Evolutionary conservation across 2,888 invertebrate genomes (phyloP).

Genomic region (Microchrysa polita): DNA sequence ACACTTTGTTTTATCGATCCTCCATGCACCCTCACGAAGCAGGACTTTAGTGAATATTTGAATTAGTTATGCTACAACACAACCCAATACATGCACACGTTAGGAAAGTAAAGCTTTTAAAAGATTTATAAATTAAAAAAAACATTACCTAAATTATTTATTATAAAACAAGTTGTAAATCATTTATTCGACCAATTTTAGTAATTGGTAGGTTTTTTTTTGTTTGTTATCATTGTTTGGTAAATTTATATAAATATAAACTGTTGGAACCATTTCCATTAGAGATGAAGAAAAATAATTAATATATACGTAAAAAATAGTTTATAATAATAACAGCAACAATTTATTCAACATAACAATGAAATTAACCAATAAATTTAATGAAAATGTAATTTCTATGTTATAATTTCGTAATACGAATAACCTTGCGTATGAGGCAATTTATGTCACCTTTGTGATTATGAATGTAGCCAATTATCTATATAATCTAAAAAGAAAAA

Average conservation of each 20-base stretch:
- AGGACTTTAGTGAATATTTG: slow-evolving; percentile 66
- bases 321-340: neutral
- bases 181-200: neutral
- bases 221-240: slow-evolving; percentile 28
- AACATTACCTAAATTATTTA: neutral
- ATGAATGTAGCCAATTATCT: neutral
- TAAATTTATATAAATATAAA: slow-evolving; percentile 23
- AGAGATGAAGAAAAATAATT: neutral
- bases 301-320: neutral
- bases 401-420: slow-evolving; percentile 5
- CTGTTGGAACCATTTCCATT: neutral
- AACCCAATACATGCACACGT: slow-evolving; percentile 42
- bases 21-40: slow-evolving; percentile 53
- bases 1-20: slow-evolving; percentile 23
- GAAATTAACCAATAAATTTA: slow-evolving; percentile 23
- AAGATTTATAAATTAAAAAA: neutral
- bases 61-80: slow-evolving; percentile 55
- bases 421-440: slow-evolving; percentile 21
- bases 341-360: neutral
- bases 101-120: slow-evolving; percentile 16
- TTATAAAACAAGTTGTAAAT: neutral
- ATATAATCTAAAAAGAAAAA: neutral
- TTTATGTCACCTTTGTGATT: slow-evolving; percentile 9
- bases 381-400: slow-evolving; percentile 15
- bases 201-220: neutral